Evolutionary conservation across 2,888 invertebrate genomes (phyloP).

Genomic region (Drosophila emarginata): DNA sequence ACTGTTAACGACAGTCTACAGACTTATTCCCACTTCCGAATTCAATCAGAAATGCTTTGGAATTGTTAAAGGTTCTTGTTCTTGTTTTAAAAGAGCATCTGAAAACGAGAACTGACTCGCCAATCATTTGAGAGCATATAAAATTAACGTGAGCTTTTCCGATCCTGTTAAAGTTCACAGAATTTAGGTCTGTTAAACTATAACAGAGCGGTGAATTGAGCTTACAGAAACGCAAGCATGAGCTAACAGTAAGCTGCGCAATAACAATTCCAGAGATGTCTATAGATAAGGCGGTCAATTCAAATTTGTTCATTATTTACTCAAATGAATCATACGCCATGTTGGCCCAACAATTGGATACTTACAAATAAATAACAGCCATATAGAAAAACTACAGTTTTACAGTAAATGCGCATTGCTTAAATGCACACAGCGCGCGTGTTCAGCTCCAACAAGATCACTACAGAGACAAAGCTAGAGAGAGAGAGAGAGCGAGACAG

Average conservation of each 20-base stretch:
- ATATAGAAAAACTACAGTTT: not conserved
- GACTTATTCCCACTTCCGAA: too few relatives aligned
- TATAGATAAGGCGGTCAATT: not conserved
- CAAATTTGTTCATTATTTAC: not conserved
- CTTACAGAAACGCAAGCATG: not conserved
- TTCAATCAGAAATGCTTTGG: too few relatives aligned
- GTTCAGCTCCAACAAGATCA: conserved; percentile 18
- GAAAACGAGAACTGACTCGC: too few relatives aligned
- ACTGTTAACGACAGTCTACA: too few relatives aligned
- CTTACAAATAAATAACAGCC: not conserved
- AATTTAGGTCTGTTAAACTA: not conserved
- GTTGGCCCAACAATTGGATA: not conserved
- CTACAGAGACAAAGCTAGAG: conserved; percentile 3
- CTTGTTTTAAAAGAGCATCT: too few relatives aligned
- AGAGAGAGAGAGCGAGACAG: not conserved
- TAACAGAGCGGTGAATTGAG: not conserved
- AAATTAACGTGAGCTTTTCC: not conserved
- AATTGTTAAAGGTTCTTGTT: too few relatives aligned
- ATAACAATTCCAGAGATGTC: not conserved
- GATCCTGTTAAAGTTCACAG: not conserved
- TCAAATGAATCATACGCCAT: not conserved
- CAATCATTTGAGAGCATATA: too few relatives aligned
- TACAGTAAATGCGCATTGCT: not conserved
- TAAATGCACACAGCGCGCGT: conserved; percentile 3
- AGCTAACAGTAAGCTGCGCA: not conserved